phyloP scores from a whole-genome alignment of 2,113 vertebrate species.

The human (Homo sapiens) region DNA sequence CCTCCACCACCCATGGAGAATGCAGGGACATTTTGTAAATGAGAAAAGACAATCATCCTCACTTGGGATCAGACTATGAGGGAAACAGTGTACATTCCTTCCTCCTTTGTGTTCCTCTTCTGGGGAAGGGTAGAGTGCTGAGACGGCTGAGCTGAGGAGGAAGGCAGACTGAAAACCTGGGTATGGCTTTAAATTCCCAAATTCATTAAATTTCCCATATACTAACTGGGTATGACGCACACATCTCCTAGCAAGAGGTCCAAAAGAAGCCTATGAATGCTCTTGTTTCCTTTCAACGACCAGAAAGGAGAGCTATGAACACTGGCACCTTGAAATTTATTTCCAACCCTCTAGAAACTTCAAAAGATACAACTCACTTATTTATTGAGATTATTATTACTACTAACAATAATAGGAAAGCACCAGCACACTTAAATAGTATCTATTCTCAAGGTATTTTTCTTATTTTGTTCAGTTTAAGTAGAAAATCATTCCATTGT shows the following conservation, averaged over 20 bases:
- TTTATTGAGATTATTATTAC: no score
- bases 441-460: not conserved
- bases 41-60: slow-evolving; percentile 3
- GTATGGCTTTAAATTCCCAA: not conserved
- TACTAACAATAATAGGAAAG: not conserved
- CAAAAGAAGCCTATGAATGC: not conserved
- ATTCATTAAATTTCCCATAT: not conserved
- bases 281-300: not conserved
- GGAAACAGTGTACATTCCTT: not conserved
- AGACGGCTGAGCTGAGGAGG: not conserved
- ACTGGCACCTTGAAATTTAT: not conserved
- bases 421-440: not conserved
- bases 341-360: slow-evolving; percentile 10
- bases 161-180: not conserved
- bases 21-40: not conserved
- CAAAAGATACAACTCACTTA: not conserved
- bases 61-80: slow-evolving; percentile 23
- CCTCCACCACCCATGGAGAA: not conserved
- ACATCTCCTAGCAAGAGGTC: not conserved
- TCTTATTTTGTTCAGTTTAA: slow-evolving; percentile 22
- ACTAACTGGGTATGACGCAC: not conserved
- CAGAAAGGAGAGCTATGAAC: not conserved
- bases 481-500: slow-evolving; percentile 19
- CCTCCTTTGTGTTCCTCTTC: not conserved
- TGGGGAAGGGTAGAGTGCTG: not conserved